These are phyloP conservation scores for Chloroceryle aenea DNA, from an alignment of 2,113 vertebrate species.

Conservation along the genomic window DNA sequence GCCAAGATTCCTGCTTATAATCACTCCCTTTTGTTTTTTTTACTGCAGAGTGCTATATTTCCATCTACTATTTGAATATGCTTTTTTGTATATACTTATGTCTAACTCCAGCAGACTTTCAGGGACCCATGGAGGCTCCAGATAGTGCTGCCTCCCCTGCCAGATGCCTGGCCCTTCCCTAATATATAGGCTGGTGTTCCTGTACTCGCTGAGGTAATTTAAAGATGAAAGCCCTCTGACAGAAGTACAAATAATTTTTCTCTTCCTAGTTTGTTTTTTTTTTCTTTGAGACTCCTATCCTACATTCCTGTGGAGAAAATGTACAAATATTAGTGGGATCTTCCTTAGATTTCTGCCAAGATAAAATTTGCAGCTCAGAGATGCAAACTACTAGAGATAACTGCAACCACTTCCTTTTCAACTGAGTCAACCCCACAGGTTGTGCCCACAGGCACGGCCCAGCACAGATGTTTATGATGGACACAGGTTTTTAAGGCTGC, in stretches of 20 bases:
- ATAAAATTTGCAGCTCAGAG: background rate
- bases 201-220: background rate
- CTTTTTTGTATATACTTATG: background rate
- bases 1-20: slow-evolving; percentile 57
- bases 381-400: background rate
- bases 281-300: background rate
- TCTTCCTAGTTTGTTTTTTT: background rate
- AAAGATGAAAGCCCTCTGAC: background rate
- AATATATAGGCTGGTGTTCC: background rate
- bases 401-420: background rate
- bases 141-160: background rate
- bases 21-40: slow-evolving; percentile 20
- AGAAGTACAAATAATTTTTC: background rate
- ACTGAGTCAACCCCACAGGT: background rate
- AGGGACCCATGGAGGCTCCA: background rate
- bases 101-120: background rate
- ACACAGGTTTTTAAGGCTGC: background rate
- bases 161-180: background rate
- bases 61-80: slow-evolving; percentile 43
- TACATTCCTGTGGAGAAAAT: background rate
- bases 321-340: background rate
- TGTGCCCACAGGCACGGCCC: background rate
- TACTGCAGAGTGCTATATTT: background rate
- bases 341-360: background rate
- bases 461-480: background rate